Base-by-base conservation (phyloP, 2,888 invertebrate genomes). In the Rhodophaea formosa region DNA sequence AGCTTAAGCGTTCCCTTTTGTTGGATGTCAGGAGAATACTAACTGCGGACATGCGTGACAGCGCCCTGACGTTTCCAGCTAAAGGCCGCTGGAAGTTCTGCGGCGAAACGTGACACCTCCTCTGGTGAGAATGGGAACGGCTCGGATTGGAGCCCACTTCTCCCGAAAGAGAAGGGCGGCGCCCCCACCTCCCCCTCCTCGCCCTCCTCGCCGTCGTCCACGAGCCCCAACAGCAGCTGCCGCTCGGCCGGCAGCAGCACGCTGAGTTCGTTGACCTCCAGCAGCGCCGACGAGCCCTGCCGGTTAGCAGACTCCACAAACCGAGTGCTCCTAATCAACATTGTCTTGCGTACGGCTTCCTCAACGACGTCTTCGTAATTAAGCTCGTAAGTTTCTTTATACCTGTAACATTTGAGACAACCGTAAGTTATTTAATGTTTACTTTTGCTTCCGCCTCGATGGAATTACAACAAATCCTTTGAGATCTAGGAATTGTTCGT, bases 1-100 rank as follows among this genome's bases (percentile, higher is more conserved):
- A n/a, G n/a, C n/a, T n/a, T n/a, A n/a, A n/a, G n/a, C n/a, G n/a
- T n/a, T n/a, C n/a, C n/a, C n/a, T n/a, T n/a, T n/a, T n/a, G n/a
- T n/a, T n/a, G n/a, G n/a, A n/a, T n/a, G 23, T 23, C 23, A 23
- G 23, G 23, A 23, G 5, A 23, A 10, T 7, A 75, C 82, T 79
- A 55, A 88, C 88, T 73, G 61, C 80, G 74, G 42, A 88, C 87
- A 14, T 75, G 77, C 0, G 89, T 77, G 60, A 89, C 89, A 49
- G 69, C 89, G 17, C 88, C 89, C 23, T 65, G 74, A 46, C 73
- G 63, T 29, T 89, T 74, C 89, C 89, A 90, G 70, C 88, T 88
- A 69, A 88, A 89, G 29, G 58, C 65, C 7, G 73, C 67, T 10
- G 84, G 84, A 69, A 88, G 72, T n/a, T 69, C 66, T n/a, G 62